phyloP scores from a whole-genome alignment of 2,113 vertebrate genomes.

The Cnemophilus loriae region DNA sequence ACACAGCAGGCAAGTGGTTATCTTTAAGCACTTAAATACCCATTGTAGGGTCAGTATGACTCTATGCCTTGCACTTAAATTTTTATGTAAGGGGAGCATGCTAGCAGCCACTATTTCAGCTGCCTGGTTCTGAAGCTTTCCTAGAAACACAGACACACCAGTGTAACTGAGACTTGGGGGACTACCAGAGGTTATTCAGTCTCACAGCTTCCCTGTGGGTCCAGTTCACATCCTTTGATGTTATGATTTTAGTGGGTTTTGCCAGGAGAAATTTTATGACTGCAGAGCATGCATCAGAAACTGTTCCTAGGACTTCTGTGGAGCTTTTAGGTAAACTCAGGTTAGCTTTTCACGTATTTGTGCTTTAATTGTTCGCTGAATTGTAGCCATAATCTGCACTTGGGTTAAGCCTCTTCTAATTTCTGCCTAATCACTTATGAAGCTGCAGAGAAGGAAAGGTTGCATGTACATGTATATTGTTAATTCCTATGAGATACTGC shows the following conservation, averaged over 20 bases:
- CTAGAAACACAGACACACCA: neutral
- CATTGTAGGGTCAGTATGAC: neutral
- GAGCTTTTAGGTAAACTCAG: neutral
- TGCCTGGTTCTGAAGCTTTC: neutral
- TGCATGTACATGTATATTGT: fast-evolving
- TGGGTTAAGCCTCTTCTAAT: neutral
- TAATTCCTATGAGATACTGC: neutral
- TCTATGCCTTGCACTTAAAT: neutral
- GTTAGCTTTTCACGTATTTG: neutral
- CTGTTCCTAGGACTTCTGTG: neutral
- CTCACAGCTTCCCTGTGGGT: neutral
- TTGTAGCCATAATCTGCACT: neutral
- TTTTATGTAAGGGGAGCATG: neutral
- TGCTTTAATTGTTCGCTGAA: neutral
- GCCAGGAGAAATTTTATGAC: neutral
- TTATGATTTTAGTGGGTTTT: neutral
- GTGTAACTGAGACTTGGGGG: neutral
- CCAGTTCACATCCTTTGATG: neutral
- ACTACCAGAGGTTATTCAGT: neutral
- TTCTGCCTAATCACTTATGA: neutral
- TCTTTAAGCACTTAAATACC: neutral
- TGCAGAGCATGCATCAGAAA: neutral
- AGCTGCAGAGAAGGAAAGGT: neutral
- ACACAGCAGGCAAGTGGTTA: neutral
- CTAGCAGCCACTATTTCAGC: neutral